Evolutionary conservation across 64 coral and sea anemone species (phyloP), one percentile per base, ranked within the genome.

Genomic region (Pocillopora verrucosa): DNA sequence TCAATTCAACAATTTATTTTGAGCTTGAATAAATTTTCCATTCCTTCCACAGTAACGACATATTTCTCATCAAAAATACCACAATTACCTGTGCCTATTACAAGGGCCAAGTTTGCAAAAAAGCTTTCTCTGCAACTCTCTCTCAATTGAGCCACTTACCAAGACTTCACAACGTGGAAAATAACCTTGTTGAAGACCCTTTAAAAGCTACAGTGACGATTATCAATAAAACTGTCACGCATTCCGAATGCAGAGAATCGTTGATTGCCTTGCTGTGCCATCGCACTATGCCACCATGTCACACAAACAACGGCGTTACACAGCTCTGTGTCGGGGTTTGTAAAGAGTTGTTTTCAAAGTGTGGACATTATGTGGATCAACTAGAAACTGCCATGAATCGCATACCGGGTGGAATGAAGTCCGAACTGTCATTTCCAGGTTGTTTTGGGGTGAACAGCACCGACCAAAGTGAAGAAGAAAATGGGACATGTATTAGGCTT

Each of bases 321-420:
- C 87, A 87, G 0, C 92, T 98, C 63, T 98, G 96, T 74, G 76
- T 87, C 13, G 83, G 85, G 13, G 96, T 94, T 24, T 98, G 96
- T 36, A n/a, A 89, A 1, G 87, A 90, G 15, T 89, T 94, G 41
- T 89, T 90, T 17, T 34, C 5, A 0, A 81, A 81, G 59, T 81
- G 79, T 26, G 59, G 30, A 13, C 22, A 81, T 61, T 81, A 62
- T 62, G 61, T 81, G 15, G 58, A 36, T 26, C 79, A 81, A 81
- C 58, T 81, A 13, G 79, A 81, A 16, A 13, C 25, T 34, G 60
- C 26, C 61, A 36, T 77, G 75, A 77, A 22, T 79, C 20, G 3
- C 26, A 58, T 79, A 59, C 77, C 77, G 19, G 56, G 77, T 25
- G 77, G 22, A 13, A 59, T 12, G 9, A 26, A 62, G 2, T 64